A percentile compares a stretch with the other conserved stretches of the same genome.
Evolutionary conservation across 23 tunicate genomes (phyloP).

Genomic region (Phallusia fumigata): DNA sequence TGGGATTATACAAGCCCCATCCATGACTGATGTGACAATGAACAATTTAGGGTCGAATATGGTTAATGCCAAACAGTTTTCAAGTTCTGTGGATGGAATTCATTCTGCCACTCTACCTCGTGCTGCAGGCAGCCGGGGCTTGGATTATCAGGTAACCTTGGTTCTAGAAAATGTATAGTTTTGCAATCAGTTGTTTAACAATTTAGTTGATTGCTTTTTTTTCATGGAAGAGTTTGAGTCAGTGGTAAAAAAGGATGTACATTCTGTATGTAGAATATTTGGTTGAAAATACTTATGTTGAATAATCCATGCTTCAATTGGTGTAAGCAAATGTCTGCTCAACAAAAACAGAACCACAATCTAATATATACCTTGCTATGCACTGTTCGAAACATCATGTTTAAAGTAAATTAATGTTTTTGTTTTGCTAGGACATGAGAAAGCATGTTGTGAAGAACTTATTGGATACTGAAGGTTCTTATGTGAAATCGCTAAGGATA

Average conservation of each 20-base stretch:
- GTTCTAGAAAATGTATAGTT: too few relatives aligned
- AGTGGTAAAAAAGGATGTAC: too few relatives aligned
- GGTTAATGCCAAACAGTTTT: conserved; percentile 17
- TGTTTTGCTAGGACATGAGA: conserved; percentile 60
- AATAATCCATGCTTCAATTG: not conserved
- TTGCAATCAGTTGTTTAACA: too few relatives aligned
- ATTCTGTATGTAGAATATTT: too few relatives aligned
- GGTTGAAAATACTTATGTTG: too few relatives aligned
- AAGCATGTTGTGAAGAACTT: conserved; percentile 70
- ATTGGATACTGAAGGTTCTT: conserved; percentile 74
- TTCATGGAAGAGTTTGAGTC: too few relatives aligned
- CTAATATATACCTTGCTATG: too few relatives aligned
- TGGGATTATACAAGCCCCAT: conserved; percentile 72
- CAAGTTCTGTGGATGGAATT: conserved; percentile 32
- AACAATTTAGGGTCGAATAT: not conserved
- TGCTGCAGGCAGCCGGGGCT: conserved; percentile 26
- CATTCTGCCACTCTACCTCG: conserved; percentile 58
- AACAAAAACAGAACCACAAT: not conserved
- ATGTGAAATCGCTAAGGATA: conserved; percentile 68
- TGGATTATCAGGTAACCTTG: conserved; percentile 34
- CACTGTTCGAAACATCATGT: too few relatives aligned
- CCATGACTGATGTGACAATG: conserved; percentile 26
- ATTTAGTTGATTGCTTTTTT: too few relatives aligned
- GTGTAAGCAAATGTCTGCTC: not conserved
- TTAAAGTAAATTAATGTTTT: not conserved